Evolutionary conservation across 2,888 invertebrate species (phyloP).

Genomic region (Lamellibrachia columna): DNA sequence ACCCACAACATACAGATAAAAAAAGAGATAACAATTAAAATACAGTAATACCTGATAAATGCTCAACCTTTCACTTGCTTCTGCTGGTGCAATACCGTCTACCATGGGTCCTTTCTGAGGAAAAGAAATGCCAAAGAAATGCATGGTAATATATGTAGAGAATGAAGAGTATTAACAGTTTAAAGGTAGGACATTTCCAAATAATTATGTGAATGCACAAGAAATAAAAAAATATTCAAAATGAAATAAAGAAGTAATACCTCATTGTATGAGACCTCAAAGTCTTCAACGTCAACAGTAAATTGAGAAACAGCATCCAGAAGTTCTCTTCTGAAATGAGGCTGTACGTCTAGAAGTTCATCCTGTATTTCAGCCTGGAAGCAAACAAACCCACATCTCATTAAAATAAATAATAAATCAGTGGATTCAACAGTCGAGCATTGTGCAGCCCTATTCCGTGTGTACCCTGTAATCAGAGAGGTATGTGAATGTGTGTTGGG

Average conservation of each 20-base stretch:
- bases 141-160: not conserved
- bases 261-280: constrained; percentile 71
- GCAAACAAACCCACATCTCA: not conserved
- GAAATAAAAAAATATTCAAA: not conserved
- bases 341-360: constrained; percentile 78
- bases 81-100: not conserved
- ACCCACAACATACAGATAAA: not conserved
- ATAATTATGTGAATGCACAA: not conserved
- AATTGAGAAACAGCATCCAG: constrained; percentile 66
- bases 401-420: no score
- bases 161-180: not conserved
- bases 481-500: no score
- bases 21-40: not conserved
- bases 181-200: not conserved
- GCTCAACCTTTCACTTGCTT: constrained; percentile 6
- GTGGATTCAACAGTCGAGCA: no score
- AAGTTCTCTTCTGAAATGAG: constrained; percentile 78
- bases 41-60: not conserved
- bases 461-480: no score
- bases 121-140: not conserved
- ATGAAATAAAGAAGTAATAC: not conserved
- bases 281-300: constrained; percentile 73
- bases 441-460: no score
- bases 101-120: not conserved
- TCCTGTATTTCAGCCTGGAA: constrained; percentile 71